A percentile compares a stretch with the other conserved stretches of the same genome.
These are phyloP conservation scores for Anoplopoma fimbria DNA, from an alignment of 2,113 vertebrate genomes.

Conservation along the genomic window DNA sequence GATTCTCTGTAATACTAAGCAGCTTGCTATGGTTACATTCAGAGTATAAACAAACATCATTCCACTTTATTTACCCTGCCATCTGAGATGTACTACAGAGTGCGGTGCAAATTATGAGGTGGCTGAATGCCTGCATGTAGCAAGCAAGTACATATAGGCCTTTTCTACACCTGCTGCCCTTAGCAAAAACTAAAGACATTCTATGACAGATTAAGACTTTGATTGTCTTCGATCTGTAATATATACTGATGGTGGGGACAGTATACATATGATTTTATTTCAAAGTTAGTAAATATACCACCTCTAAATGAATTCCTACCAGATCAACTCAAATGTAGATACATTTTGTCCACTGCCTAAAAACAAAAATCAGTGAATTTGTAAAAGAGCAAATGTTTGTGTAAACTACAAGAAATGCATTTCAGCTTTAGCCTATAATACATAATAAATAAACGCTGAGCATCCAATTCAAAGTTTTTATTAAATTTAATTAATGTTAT, in stretches of 20 bases:
- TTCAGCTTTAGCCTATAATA: neutral
- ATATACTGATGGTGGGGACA: neutral
- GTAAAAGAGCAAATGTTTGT: neutral
- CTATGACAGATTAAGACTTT: too few relatives aligned
- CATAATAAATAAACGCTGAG: neutral
- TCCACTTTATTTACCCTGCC: conserved; percentile 35
- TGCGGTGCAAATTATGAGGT: conserved; percentile 25
- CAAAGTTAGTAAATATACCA: neutral
- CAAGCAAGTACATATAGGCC: conserved; percentile 59
- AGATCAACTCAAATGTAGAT: neutral
- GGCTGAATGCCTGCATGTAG: conserved; percentile 35
- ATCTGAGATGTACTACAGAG: conserved; percentile 17
- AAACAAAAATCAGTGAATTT: neutral
- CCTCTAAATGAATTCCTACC: neutral
- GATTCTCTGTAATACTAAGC: neutral
- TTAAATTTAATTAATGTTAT: neutral
- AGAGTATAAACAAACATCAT: conserved; percentile 40
- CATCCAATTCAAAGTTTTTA: neutral
- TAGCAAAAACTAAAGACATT: conserved; percentile 3
- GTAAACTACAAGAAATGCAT: neutral
- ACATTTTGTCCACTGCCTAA: neutral
- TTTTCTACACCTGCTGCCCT: conserved; percentile 41
- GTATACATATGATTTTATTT: neutral
- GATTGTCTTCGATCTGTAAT: neutral
- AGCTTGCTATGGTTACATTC: conserved; percentile 15